Conservation (phyloP, 2,888 invertebrate genomes). For the Ellobium chinense region DNA sequence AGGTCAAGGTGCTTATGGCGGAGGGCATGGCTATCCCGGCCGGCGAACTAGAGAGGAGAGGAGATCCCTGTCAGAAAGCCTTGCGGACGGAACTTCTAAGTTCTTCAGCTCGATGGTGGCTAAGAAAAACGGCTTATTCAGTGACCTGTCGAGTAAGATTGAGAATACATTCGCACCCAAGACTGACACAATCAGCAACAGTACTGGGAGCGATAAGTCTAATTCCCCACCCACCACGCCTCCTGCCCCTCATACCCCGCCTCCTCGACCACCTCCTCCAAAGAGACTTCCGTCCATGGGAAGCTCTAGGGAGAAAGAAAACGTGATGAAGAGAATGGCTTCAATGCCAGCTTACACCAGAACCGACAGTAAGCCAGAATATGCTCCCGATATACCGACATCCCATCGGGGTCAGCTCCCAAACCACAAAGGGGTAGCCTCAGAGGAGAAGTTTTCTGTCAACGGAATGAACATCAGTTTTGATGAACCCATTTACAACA, state of each 20-base stretch:
- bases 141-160: constrained; percentile 74
- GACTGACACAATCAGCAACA: constrained; percentile 58
- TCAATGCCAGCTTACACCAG: constrained; percentile 50
- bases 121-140: constrained; percentile 75
- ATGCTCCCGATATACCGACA: neutral
- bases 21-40: neutral
- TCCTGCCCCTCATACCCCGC: constrained; percentile 24
- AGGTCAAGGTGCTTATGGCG: constrained; percentile 13
- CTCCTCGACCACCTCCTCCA: constrained; percentile 36
- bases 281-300: constrained; percentile 39
- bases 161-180: constrained; percentile 65
- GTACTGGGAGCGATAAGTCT: constrained; percentile 55
- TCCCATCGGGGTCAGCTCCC: constrained; percentile 1
- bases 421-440: constrained; percentile 45
- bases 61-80: constrained; percentile 58
- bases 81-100: constrained; percentile 71
- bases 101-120: constrained; percentile 74
- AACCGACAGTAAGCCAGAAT: constrained; percentile 20
- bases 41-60: constrained; percentile 43
- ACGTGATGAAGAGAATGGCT: constrained; percentile 49
- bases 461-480: constrained; percentile 68
- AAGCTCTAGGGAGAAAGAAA: constrained; percentile 34
- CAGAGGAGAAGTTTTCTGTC: constrained; percentile 51
- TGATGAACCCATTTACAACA: constrained; percentile 65
- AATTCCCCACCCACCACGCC: constrained; percentile 38